Evolutionary conservation across 2,797 vertebrate genomes (phyloP).

Genomic region (Phrynocephalus forsythii): DNA sequence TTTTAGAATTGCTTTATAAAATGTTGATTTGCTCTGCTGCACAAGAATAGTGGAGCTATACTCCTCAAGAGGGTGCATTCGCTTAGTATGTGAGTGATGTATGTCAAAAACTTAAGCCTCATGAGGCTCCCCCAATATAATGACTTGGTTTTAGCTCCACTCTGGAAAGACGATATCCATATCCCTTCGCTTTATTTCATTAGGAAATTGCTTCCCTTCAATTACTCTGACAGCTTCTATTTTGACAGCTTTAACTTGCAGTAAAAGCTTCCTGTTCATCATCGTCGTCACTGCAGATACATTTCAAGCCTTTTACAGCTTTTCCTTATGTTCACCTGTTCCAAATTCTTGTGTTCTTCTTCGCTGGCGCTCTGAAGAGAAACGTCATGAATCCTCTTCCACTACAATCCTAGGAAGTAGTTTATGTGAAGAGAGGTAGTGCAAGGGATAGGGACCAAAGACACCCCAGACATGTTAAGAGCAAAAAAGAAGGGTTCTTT

Average conservation of each 20-base stretch:
- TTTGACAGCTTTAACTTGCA: conserved; percentile 51
- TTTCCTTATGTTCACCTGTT: conserved; percentile 20
- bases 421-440: neutral
- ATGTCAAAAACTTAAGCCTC: conserved; percentile 51
- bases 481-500: neutral
- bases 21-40: too few relatives aligned
- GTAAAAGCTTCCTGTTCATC: conserved; percentile 38
- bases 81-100: conserved; percentile 33
- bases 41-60: too few relatives aligned
- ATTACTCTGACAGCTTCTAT: conserved; percentile 64
- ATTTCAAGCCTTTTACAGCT: conserved; percentile 46
- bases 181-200: conserved; percentile 67
- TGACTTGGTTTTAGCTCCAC: conserved; percentile 68
- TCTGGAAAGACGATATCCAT: conserved; percentile 58
- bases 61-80: conserved; percentile 42
- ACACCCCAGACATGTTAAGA: neutral
- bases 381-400: neutral
- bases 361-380: neutral
- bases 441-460: neutral
- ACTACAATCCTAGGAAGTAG: neutral
- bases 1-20: too few relatives aligned
- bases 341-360: conserved; percentile 28
- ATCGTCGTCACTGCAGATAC: neutral
- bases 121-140: conserved; percentile 56
- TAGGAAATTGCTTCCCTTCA: conserved; percentile 72